A percentile compares a stretch with the other conserved stretches of the same genome.
phyloP scores from a whole-genome alignment of 92 coral and sea anemone genomes.

The Chrysogorgia sp. region DNA sequence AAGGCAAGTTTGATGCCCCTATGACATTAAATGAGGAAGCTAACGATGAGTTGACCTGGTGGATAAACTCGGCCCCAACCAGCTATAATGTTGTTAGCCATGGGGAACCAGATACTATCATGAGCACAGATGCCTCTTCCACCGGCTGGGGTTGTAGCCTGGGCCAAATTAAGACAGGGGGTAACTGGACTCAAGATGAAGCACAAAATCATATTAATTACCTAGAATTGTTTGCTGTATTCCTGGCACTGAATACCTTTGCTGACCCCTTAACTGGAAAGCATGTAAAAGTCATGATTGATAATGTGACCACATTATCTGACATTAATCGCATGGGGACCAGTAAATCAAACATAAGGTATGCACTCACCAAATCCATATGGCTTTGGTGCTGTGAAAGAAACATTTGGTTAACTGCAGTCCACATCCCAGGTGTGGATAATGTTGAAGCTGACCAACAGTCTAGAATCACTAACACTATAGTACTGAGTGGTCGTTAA shows the following conservation, averaged over 20 bases:
- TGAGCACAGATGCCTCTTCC: constrained; percentile 60
- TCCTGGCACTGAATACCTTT: constrained; percentile 60
- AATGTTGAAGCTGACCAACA: neutral
- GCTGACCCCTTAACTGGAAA: constrained; percentile 28
- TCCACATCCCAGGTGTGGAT: constrained; percentile 58
- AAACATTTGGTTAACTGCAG: constrained; percentile 56
- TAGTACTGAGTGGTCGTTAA: neutral
- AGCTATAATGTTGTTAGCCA: constrained; percentile 55
- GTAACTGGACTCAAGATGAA: constrained; percentile 67
- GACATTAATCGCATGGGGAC: constrained; percentile 69
- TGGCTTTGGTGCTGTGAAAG: constrained; percentile 61
- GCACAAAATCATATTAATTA: constrained; percentile 57
- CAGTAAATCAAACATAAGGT: constrained; percentile 42
- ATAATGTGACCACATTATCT: constrained; percentile 67
- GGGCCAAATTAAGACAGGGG: constrained; percentile 30
- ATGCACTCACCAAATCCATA: constrained; percentile 16
- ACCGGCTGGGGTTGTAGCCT: constrained; percentile 27
- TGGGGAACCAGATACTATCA: constrained; percentile 45
- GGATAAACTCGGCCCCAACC: constrained; percentile 39
- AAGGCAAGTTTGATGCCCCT: constrained; percentile 25
- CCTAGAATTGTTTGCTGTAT: constrained; percentile 57
- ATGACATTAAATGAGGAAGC: neutral
- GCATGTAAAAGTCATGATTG: constrained; percentile 55
- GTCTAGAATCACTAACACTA: neutral
- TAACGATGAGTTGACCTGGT: constrained; percentile 23